Percentiles rank a stretch among this genome's conserved stretches.
Conservation (phyloP, 1,140 invertebrate genomes). For the Semibalanus balanoides region DNA sequence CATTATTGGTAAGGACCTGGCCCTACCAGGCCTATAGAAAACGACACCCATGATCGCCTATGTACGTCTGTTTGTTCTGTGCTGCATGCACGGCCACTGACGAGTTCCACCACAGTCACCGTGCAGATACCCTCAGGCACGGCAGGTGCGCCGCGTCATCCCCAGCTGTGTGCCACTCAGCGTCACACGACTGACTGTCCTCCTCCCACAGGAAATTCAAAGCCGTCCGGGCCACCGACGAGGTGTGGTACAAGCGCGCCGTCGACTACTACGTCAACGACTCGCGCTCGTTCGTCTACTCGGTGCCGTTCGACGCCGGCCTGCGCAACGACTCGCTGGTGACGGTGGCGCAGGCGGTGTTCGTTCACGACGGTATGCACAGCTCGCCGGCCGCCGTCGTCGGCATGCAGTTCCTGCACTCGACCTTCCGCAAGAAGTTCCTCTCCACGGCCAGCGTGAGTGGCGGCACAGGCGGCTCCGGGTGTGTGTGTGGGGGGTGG, state of each 20-base stretch:
- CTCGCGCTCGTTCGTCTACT: constrained; percentile 79
- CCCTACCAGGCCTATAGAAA: too few relatives aligned
- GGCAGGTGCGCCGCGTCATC: too few relatives aligned
- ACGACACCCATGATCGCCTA: too few relatives aligned
- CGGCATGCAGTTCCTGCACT: constrained; percentile 69
- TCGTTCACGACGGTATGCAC: constrained; percentile 56
- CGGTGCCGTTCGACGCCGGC: constrained; percentile 71
- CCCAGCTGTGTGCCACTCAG: too few relatives aligned
- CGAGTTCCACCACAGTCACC: too few relatives aligned
- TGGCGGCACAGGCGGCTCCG: too few relatives aligned
- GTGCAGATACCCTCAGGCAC: too few relatives aligned
- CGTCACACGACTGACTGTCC: neutral
- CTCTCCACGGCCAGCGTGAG: constrained; percentile 25
- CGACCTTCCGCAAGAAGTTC: constrained; percentile 59
- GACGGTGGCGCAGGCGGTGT: constrained; percentile 78
- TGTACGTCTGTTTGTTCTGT: too few relatives aligned
- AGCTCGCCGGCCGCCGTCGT: constrained; percentile 78
- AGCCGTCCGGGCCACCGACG: constrained; percentile 58
- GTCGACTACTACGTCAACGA: constrained; percentile 76
- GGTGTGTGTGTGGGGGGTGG: too few relatives aligned
- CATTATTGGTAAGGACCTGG: too few relatives aligned
- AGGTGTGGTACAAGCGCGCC: constrained; percentile 80
- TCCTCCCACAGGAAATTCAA: neutral
- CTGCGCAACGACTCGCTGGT: constrained; percentile 50
- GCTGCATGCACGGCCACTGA: too few relatives aligned